phyloP scores from a whole-genome alignment of 2,888 invertebrate species.

The Drosophila prostipennis region DNA sequence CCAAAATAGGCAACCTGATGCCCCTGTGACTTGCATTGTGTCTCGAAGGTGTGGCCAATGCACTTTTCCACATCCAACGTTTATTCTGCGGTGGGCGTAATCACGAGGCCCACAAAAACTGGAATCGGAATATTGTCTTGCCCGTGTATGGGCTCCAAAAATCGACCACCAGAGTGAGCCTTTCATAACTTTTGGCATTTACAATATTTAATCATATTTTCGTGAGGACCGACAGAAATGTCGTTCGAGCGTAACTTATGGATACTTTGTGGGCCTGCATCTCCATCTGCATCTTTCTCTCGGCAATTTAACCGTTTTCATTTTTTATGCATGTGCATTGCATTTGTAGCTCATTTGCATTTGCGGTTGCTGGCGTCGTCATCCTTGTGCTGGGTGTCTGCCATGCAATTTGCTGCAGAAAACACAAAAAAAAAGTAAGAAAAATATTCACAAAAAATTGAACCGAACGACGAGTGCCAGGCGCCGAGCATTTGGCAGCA shows the following conservation, averaged over 20 bases:
- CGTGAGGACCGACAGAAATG: constrained; percentile 41
- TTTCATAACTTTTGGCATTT: constrained; percentile 69
- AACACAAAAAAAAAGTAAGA: neutral
- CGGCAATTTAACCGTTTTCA: constrained; percentile 69
- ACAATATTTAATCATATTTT: constrained; percentile 78
- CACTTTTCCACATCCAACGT: constrained; percentile 17
- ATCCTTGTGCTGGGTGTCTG: constrained; percentile 48
- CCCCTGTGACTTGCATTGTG: constrained; percentile 40
- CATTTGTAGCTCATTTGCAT: constrained; percentile 78
- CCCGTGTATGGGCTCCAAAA: constrained; percentile 9
- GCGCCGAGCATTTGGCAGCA: constrained; percentile 68
- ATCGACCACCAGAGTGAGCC: constrained; percentile 25
- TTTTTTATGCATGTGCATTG: constrained; percentile 76
- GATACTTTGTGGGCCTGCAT: constrained; percentile 35
- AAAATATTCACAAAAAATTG: constrained; percentile 33
- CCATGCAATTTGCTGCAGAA: constrained; percentile 74
- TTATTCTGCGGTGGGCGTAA: constrained; percentile 35
- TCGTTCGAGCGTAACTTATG: constrained; percentile 46
- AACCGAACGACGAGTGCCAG: constrained; percentile 58
- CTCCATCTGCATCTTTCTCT: constrained; percentile 23
- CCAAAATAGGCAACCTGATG: constrained; percentile 38
- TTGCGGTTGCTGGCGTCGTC: constrained; percentile 57
- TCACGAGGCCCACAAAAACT: constrained; percentile 24
- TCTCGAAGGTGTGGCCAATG: constrained; percentile 57
- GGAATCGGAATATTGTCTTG: constrained; percentile 17